A percentile compares a stretch with the other conserved stretches of the same genome.
Conservation (phyloP, 2,888 invertebrate genomes). For the Drosophila putrida region DNA sequence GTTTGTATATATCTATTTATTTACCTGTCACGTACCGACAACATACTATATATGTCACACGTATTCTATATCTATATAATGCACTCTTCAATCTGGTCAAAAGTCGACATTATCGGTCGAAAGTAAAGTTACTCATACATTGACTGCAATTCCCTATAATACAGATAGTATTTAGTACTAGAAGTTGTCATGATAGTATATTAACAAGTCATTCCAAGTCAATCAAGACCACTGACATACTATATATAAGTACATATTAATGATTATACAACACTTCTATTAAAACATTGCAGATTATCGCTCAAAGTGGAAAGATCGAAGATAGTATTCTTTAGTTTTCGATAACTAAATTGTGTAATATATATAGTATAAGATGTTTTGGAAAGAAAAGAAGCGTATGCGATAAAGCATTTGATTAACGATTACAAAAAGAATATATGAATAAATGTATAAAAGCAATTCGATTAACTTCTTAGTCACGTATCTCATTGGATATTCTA, state of each 20-base stretch:
- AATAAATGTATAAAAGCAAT: constrained; percentile 1
- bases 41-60: constrained; percentile 17
- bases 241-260: neutral
- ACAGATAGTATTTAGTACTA: constrained; percentile 5
- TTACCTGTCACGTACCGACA: constrained; percentile 11
- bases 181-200: constrained; percentile 21
- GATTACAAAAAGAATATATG: constrained; percentile 12
- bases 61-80: constrained; percentile 27
- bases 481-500: constrained; percentile 41
- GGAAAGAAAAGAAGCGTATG: too few species aligned
- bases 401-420: neutral
- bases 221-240: constrained; percentile 16
- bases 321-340: neutral
- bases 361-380: too few species aligned
- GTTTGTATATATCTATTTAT: constrained; percentile 3
- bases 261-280: neutral
- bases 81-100: constrained; percentile 3
- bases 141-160: constrained; percentile 1
- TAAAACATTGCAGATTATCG: too few species aligned
- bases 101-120: constrained; percentile 14
- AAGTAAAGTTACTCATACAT: constrained; percentile 3
- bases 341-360: too few species aligned
- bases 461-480: constrained; percentile 40
- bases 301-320: neutral
- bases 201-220: constrained; percentile 4